phyloP scores from a whole-genome alignment of 2,888 invertebrate genomes.

The Hyles lineata region DNA sequence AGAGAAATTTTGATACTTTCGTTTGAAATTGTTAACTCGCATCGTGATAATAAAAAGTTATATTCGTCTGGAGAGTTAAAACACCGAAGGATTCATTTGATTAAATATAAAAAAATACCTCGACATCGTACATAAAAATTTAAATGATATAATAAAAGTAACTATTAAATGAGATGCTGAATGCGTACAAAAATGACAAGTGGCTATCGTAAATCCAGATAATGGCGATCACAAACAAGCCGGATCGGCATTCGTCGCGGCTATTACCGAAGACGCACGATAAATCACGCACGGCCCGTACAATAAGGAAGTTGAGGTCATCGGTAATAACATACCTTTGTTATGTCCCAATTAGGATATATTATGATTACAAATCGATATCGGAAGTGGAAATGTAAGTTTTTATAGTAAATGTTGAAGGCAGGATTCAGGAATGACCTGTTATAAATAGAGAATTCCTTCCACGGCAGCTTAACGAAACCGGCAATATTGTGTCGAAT shows the following conservation, averaged over 20 bases:
- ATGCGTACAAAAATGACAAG: not conserved
- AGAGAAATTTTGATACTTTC: too few species aligned
- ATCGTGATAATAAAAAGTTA: too few species aligned
- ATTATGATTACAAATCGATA: not conserved
- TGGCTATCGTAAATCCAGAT: not conserved
- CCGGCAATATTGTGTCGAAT: too few species aligned
- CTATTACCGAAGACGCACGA: constrained; percentile 4
- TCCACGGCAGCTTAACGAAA: too few species aligned
- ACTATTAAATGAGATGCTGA: not conserved
- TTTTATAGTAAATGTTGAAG: too few species aligned
- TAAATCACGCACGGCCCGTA: not conserved
- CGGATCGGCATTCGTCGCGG: constrained; percentile 19
- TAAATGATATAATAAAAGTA: not conserved
- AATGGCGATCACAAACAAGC: constrained; percentile 14
- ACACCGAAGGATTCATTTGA: not conserved
- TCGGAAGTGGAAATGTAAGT: not conserved
- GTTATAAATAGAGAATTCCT: too few species aligned
- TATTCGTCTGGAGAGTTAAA: too few species aligned
- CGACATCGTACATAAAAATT: not conserved
- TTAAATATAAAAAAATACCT: not conserved
- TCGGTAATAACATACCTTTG: not conserved
- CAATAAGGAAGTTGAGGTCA: constrained; percentile 12
- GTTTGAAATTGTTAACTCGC: too few species aligned
- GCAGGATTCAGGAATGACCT: too few species aligned
- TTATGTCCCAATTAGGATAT: not conserved